Conservation (phyloP, 2,113 vertebrate genomes). For the Actenoides lindsayi region DNA sequence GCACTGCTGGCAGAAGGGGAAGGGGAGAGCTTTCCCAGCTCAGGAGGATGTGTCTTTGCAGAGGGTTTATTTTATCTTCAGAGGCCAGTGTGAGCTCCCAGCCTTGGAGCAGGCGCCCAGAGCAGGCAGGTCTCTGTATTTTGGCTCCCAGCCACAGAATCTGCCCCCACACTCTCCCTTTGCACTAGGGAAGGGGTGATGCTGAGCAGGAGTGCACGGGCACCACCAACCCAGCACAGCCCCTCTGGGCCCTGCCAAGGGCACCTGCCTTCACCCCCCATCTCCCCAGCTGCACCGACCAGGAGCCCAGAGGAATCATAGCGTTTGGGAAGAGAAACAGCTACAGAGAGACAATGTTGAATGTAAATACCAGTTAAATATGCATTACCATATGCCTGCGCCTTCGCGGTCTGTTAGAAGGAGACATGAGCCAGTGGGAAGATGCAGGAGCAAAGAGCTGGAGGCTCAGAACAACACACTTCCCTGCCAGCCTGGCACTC, state of each 20-base stretch:
- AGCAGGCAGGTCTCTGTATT: not conserved
- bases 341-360: constrained; percentile 71
- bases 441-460: constrained; percentile 31
- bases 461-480: not conserved
- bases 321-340: constrained; percentile 63
- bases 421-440: constrained; percentile 25
- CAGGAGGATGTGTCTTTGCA: not conserved
- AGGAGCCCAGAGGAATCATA: constrained; percentile 34
- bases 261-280: not conserved
- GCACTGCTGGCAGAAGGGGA: not conserved
- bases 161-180: rapidly evolving
- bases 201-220: not conserved
- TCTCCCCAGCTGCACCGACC: constrained; percentile 11
- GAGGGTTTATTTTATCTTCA: not conserved
- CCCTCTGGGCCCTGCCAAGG: not conserved
- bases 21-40: not conserved
- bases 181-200: not conserved
- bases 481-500: constrained; percentile 33
- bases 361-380: constrained; percentile 79
- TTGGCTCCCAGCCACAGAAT: not conserved
- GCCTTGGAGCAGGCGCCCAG: not conserved
- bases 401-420: constrained; percentile 52
- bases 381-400: constrained; percentile 74
- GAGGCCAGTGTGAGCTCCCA: not conserved
- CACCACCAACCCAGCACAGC: not conserved